Conservation (phyloP, 2,888 invertebrate genomes). For the Molanna angustata region DNA sequence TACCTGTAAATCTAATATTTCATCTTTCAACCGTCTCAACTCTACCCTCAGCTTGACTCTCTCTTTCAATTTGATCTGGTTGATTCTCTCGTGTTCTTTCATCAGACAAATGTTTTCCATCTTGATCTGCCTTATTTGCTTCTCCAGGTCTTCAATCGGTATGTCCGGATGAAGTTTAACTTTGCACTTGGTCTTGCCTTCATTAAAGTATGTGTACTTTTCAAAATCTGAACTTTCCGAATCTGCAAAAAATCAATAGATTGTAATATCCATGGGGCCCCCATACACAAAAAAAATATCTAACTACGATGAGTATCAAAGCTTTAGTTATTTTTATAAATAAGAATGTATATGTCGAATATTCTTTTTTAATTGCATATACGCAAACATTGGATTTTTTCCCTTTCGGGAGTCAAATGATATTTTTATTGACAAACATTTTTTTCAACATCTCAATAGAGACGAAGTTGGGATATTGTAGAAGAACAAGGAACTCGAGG, state of each 20-base stretch:
- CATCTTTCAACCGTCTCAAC: conserved; percentile 23
- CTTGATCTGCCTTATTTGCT: conserved; percentile 23
- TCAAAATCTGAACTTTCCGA: conserved; percentile 30
- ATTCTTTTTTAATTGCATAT: no score
- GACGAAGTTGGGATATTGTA: no score
- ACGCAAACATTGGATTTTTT: no score
- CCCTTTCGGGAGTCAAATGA: no score
- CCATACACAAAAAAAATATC: no score
- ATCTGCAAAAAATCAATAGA: conserved; percentile 10
- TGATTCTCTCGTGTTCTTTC: conserved; percentile 24
- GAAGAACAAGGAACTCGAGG: no score
- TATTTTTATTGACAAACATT: no score
- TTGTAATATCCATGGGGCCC: no score
- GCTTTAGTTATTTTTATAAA: no score
- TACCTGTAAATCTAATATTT: conserved; percentile 26
- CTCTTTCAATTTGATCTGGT: conserved; percentile 26
- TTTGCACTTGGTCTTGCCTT: conserved; percentile 27
- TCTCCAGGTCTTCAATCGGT: conserved; percentile 12
- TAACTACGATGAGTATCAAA: no score
- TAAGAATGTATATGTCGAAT: no score
- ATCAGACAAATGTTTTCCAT: conserved; percentile 27
- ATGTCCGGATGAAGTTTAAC: conserved; percentile 19
- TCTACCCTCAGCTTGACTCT: conserved; percentile 23
- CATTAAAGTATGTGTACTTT: conserved; percentile 29
- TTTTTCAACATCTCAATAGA: no score